Base-by-base conservation (phyloP, 2,113 vertebrate genomes). In the Recurvirostra avosetta region DNA sequence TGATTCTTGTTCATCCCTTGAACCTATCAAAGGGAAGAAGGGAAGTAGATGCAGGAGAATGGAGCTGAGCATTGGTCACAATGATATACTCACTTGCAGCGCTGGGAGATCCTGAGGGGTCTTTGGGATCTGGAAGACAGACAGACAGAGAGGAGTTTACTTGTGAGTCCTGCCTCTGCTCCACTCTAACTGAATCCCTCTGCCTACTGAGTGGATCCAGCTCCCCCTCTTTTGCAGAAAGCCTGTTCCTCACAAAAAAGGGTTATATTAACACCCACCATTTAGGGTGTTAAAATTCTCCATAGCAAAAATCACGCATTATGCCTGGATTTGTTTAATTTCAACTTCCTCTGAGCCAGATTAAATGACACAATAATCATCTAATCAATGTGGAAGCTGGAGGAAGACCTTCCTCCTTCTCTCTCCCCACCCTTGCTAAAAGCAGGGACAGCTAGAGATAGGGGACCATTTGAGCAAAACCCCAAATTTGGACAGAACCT, bases 51-150 rank as follows among this genome's bases (percentile, higher is more conserved):
- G 41, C 5, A 66, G 32, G 21, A 70, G 43, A 65, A 68, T 9
- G 26, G 40, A 82, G 52, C 59, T 71, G 34, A 77, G 34, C 15
- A 9, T 50, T 19, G 2, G 10, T 76, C 65, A 40, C 50, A 79
- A n/a, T 2, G 0, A 6, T 53, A 65, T 91, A 97, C 92, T 97
- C 49, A 97, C 97, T 94, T 66, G 62, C 82, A 86, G 70, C 0
- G 0, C 27, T 65, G 62, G 38, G 53, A 53, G 89, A 58, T 82
- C 45, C 87, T 72, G 63, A 17, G 20, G 55, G 27, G 12, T 79
- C 92, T 91, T 95, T 71, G 22, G 77, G 40, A 89, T 96, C 96
- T 97, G 92, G 9, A 94, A 97, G 74, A 91, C 34, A 88, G 45
- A 38, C 23, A 92, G 26, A 92, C 15, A 91, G 74, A 61, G 27